phyloP scores from a whole-genome alignment of 2,797 vertebrate genomes.

The Gorsachius magnificus region DNA sequence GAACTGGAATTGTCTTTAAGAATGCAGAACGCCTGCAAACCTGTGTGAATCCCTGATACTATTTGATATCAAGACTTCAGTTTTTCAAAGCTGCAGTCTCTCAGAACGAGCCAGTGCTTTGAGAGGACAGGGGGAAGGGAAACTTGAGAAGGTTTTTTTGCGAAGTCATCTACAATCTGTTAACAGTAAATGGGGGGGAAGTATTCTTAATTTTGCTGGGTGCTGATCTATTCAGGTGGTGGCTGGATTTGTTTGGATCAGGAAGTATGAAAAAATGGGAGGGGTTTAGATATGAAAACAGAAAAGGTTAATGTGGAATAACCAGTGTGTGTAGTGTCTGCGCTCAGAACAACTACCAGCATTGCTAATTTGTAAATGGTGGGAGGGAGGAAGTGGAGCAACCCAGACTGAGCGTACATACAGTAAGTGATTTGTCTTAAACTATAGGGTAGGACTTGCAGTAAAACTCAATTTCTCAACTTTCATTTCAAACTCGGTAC shows the following conservation, averaged over 20 bases:
- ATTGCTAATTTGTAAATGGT: background rate
- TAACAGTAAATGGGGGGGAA: fast-evolving
- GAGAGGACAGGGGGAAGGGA: background rate
- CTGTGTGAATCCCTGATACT: background rate
- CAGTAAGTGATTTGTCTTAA: background rate
- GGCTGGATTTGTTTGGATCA: background rate
- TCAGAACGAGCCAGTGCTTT: background rate
- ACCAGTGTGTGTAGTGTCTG: background rate
- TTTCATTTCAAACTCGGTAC: background rate
- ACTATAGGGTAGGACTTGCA: background rate
- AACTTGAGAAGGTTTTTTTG: background rate
- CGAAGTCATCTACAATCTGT: background rate
- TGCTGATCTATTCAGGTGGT: background rate
- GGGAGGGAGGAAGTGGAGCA: constrained; percentile 14
- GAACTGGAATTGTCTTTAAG: background rate
- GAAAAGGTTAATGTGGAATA: background rate
- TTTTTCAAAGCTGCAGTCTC: background rate
- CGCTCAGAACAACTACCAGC: background rate
- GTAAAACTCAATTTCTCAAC: background rate
- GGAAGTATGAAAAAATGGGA: background rate
- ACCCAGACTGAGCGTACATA: background rate
- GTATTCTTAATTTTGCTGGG: background rate
- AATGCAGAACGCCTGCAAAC: background rate
- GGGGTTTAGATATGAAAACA: background rate
- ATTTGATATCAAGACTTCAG: background rate